Evolutionary conservation across 2,888 invertebrate species (phyloP).

Genomic region (Pseudococcus viburni): DNA sequence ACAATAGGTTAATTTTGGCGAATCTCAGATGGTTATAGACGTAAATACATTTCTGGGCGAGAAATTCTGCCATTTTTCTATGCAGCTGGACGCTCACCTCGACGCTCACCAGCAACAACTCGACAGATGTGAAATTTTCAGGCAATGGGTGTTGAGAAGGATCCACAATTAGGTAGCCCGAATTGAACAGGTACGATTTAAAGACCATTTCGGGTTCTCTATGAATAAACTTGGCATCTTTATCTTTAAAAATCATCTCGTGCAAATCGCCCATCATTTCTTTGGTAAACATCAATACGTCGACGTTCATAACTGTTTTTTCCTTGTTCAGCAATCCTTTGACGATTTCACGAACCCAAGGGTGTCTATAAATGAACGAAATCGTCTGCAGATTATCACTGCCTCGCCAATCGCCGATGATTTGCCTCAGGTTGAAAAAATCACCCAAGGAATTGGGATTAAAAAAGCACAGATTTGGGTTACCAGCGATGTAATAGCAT

Average conservation of each 20-base stretch:
- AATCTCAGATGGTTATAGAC: constrained; percentile 11
- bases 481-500: background rate
- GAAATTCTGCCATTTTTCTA: constrained; percentile 13
- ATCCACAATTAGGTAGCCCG: background rate
- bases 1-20: background rate
- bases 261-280: background rate
- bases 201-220: background rate
- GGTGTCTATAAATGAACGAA: background rate
- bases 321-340: background rate
- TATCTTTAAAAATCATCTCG: constrained; percentile 9
- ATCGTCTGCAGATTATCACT: constrained; percentile 9
- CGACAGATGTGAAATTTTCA: constrained; percentile 12
- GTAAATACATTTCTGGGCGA: background rate
- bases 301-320: background rate
- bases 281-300: constrained; percentile 12
- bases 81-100: constrained; percentile 19
- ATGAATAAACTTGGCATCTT: background rate
- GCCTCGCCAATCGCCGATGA: constrained; percentile 8
- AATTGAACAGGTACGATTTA: constrained; percentile 11
- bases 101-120: background rate
- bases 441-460: constrained; percentile 15
- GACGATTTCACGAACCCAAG: constrained; percentile 1
- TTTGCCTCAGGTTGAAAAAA: constrained; percentile 4
- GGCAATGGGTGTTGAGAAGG: background rate
- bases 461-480: constrained; percentile 19